Conservation (phyloP, 2,888 invertebrate species). For the Phengaris arion region DNA sequence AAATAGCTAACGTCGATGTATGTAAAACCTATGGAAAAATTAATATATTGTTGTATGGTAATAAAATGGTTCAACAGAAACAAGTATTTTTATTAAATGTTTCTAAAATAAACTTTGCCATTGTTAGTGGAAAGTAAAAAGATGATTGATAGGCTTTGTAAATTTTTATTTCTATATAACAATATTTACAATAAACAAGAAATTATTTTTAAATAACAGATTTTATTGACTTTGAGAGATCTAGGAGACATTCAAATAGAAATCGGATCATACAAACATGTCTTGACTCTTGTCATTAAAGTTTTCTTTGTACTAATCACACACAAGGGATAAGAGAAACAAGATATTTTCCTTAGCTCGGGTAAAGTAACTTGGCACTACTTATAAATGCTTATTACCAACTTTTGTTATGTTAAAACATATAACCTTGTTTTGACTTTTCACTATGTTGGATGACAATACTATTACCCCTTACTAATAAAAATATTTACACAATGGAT, state of each 20-base stretch:
- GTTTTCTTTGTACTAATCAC: background rate
- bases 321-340: too few species aligned
- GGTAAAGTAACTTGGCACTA: too few species aligned
- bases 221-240: background rate
- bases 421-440: too few species aligned
- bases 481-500: too few species aligned
- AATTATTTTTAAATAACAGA: background rate
- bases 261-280: background rate
- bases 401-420: too few species aligned
- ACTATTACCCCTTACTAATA: too few species aligned
- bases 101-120: background rate
- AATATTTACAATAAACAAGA: constrained; percentile 13
- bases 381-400: too few species aligned
- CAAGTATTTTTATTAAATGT: background rate
- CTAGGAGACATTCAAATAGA: background rate
- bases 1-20: constrained; percentile 22
- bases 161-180: constrained; percentile 4
- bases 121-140: background rate
- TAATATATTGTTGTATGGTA: constrained; percentile 29
- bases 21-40: constrained; percentile 26
- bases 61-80: constrained; percentile 23
- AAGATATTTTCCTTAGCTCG: too few species aligned
- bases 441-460: too few species aligned
- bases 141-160: background rate
- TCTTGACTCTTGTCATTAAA: background rate